Conservation (phyloP, 2,888 invertebrate species). For the Eueremaeus valkanovi region DNA sequence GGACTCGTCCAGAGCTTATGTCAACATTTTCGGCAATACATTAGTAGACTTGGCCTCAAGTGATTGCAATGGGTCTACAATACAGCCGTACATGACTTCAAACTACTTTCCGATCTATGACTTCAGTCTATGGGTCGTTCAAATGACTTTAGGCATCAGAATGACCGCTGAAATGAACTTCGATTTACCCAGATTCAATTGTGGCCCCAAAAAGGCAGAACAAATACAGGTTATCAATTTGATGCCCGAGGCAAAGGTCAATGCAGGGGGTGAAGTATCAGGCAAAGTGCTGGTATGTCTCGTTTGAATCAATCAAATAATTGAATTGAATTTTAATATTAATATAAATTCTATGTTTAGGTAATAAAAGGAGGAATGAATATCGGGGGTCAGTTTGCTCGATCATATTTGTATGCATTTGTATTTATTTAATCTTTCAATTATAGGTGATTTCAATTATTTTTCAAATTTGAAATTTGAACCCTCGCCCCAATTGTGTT, state of each 20-base stretch:
- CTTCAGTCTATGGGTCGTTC: constrained; percentile 43
- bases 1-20: constrained; percentile 44
- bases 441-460: constrained; percentile 37
- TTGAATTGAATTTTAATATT: neutral
- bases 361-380: constrained; percentile 36
- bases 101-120: constrained; percentile 45
- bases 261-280: constrained; percentile 44
- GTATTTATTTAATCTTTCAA: neutral
- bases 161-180: constrained; percentile 42
- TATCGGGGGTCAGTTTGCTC: constrained; percentile 35
- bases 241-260: constrained; percentile 41
- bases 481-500: constrained; percentile 31
- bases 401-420: neutral
- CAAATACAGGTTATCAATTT: constrained; percentile 37
- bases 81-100: constrained; percentile 43
- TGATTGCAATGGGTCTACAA: constrained; percentile 42
- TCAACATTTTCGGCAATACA: constrained; percentile 39
- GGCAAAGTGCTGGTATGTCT: constrained; percentile 43
- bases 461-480: constrained; percentile 31
- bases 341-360: neutral
- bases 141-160: constrained; percentile 44
- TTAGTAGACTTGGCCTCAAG: constrained; percentile 35
- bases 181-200: constrained; percentile 12
- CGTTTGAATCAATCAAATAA: neutral
- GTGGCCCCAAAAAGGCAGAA: neutral